Base-by-base conservation (phyloP, 2,113 vertebrate species). In the Nothocercus julius region DNA sequence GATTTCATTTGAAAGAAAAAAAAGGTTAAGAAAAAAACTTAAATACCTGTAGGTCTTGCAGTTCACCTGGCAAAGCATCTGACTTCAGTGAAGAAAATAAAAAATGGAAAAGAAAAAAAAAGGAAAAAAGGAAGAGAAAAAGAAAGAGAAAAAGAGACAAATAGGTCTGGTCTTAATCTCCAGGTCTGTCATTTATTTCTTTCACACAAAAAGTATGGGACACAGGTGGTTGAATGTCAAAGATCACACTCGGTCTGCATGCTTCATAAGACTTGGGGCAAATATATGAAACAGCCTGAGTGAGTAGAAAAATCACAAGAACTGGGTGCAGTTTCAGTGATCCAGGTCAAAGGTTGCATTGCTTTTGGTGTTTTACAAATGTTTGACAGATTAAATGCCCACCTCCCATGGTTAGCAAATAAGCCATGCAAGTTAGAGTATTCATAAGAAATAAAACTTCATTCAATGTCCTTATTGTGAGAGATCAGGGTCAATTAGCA, bases 171-270 rank as follows among this genome's bases (percentile, higher is more conserved):
- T 84, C 93, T 97, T 97, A 97, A 96, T 97, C 97, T 97, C 64
- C 56, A 80, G 87, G 62, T 72, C 84, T 98, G 98, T 97, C 97
- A 96, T 94, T 96, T 97, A 96, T 95, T 97, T 98, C 89, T 96
- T 96, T 97, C 94, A 93, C 96, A 96, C 91, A 97, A 93, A 97
- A 98, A 97, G 92, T 98, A 98, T 98, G 97, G 82, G 85, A 83
- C 93, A 94, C 97, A 98, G 97, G 97, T 98, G 98, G 97, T 93
- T 96, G 85, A 66, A 95, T 96, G 98, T 98, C 98, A 98, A 97
- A 98, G 98, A 97, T 97, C 98, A 45, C 92, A 87, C 87, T 93
- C 82, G 86, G 84, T 73, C 92, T 97, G 90, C 95, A 96, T 92
- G 93, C 95, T 96, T 97, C 97, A 92, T 92, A 93, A 96, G 96